Base-by-base conservation (phyloP, 2,113 vertebrate species). In the Laticauda colubrina region DNA sequence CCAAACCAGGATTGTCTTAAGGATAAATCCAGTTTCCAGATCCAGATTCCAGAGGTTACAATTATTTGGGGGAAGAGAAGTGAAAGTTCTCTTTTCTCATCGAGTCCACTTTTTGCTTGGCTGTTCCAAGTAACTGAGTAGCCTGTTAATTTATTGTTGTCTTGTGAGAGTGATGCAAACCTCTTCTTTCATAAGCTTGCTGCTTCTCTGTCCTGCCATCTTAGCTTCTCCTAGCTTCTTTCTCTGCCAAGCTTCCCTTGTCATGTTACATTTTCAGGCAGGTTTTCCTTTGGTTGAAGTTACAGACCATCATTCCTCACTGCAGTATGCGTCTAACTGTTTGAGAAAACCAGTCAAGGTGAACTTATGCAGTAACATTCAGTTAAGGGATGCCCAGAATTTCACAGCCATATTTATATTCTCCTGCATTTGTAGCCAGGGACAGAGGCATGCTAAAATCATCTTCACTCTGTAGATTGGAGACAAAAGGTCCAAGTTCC, bases 171-270 rank as follows among this genome's bases (percentile, higher is more conserved):
- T 81, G 75, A 39, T 53, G 21, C 26, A 5, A 26, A 48, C 24
- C 43, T 57, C 54, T 93, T 86, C 54, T 61, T 90, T 93, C 64
- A 85, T 34, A 85, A 45, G 54, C 55, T 93, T 89, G 69, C 53
- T 29, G 5, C 69, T 89, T 61, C 54, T 88, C 39, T 86, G 69
- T 21, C 12, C 89, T 86, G 43, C 88, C 89, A 85, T 90, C 55
- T 56, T 85, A 51, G 48, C 34, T 57, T 93, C 69, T 93, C 20
- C 86, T 61, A 61, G 88, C 43, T 81, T 48, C 54, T 57, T 93
- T 55, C 55, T 53, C 69, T 86, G 29, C n/a, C 69, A 90, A 87
- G 45, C 75, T 90, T 59, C 18, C 29, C 8, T 53, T 39, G 15
- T 14, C 29, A 53, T 6, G 0, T 88, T 54, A 88, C 61, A 43